Evolutionary conservation across 2,888 invertebrate species (phyloP).

Genomic region (Lasioglossum pauxillum): DNA sequence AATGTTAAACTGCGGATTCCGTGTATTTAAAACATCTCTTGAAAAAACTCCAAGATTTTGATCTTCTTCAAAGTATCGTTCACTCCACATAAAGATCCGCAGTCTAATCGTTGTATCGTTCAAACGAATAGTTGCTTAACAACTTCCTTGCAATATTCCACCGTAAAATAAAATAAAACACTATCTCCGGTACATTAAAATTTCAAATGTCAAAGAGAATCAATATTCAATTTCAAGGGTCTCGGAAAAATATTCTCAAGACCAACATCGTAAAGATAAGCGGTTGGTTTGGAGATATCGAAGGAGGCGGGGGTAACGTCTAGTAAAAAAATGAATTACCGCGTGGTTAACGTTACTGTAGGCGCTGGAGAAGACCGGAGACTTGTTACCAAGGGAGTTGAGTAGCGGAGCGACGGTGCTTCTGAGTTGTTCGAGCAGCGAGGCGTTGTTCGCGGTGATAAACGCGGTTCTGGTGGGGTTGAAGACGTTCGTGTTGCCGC

Average conservation of each 20-base stretch:
- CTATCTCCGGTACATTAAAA: background rate
- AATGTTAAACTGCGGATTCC: background rate
- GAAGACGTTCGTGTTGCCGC: conserved; percentile 79
- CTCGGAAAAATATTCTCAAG: background rate
- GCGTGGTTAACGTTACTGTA: conserved; percentile 77
- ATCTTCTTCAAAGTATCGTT: background rate
- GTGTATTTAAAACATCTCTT: background rate
- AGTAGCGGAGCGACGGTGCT: conserved; percentile 82
- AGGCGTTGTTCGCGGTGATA: conserved; percentile 76
- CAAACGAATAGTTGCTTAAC: background rate
- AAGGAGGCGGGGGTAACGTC: background rate
- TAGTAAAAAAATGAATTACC: conserved; percentile 70
- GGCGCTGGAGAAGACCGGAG: conserved; percentile 77
- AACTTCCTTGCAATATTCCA: background rate
- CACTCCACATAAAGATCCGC: background rate
- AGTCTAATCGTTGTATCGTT: background rate
- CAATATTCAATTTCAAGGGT: background rate
- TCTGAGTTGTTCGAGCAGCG: conserved; percentile 79
- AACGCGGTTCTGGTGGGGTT: conserved; percentile 78
- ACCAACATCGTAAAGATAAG: background rate
- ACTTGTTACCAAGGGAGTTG: conserved; percentile 78
- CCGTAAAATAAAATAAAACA: background rate
- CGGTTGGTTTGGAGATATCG: background rate
- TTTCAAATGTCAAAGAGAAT: background rate
- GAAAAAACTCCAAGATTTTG: background rate